A percentile compares a stretch with the other conserved stretches of the same genome.
These are phyloP conservation scores for Schizopygopsis pylzovi DNA, from an alignment of 2,797 vertebrate genomes.

Conservation along the genomic window DNA sequence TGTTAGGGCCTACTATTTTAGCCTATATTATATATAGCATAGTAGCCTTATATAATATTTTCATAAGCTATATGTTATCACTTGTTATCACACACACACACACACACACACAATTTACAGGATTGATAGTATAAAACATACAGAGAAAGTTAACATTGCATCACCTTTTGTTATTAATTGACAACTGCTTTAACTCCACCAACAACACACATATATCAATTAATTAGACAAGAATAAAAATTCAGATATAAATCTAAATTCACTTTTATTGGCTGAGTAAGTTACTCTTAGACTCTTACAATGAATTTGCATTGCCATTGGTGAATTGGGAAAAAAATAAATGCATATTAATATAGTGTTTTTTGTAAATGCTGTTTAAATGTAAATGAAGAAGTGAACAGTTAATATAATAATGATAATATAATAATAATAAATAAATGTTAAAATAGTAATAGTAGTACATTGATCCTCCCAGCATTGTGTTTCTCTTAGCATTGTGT, in stretches of 20 bases:
- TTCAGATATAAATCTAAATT: neutral
- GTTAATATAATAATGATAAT: neutral
- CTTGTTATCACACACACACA: neutral
- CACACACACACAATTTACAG: neutral
- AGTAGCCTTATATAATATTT: neutral
- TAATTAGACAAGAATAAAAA: neutral
- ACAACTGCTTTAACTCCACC: neutral
- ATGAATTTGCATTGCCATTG: neutral
- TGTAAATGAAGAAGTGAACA: neutral
- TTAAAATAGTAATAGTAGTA: neutral
- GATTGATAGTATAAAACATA: neutral
- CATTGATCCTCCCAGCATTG: neutral
- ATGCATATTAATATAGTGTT: neutral
- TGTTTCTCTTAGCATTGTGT: neutral
- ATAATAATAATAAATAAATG: neutral
- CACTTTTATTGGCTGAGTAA: neutral
- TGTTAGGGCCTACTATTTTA: neutral
- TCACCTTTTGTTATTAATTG: neutral
- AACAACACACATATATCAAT: neutral
- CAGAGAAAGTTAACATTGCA: neutral
- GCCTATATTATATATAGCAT: too few relatives aligned
- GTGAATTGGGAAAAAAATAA: too few relatives aligned
- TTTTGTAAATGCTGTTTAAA: neutral
- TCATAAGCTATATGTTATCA: neutral
- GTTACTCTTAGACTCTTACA: neutral